Base-by-base conservation (phyloP, 1,140 invertebrate species). In the Centruroides sculpturatus region DNA sequence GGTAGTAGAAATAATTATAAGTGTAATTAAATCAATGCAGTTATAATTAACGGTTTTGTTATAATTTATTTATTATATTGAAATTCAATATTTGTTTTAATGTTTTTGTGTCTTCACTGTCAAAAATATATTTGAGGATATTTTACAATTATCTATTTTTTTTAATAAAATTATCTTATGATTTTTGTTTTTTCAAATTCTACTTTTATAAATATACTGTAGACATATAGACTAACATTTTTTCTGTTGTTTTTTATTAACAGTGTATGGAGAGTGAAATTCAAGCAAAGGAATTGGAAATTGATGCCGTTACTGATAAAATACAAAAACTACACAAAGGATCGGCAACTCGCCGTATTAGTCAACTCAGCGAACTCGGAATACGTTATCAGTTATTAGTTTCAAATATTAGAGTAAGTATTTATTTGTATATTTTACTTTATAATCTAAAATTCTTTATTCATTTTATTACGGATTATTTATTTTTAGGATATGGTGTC, bases 361-460 rank as follows among this genome's bases (percentile, higher is more conserved):
- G 85, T 65, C 83, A 73, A 68, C 84, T 92, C 59, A 87, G 87
- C 9, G 92, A 96, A 71, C 72, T 96, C 3, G 85, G 86, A 12
- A 80, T 88, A 0, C 92, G 92, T 73, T 95, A 95, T 71, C 91
- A 94, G 73, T 85, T 89, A 66, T 79, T 95, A 56, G 86, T 84
- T 23, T 83, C 85, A 64, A 92, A 90, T 77, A 84, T 94, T 7
- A 96, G 95, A 73, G 78, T 79, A 66, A 66, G 57, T 56, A 9
- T 50, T 54, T 48, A 49, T 52, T 51, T 56, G 2, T 59, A 53
- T 53, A 53, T 36, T 36, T 53, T 23, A 23, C 23, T 23, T 36
- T 36, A 53, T 3, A 53, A 23, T 5, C 7, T 36, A 53, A 36
- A 34, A n/a, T 51, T 51, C 12, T 51, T 53, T 36, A 34, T 34